Evolutionary conservation across 2,888 invertebrate genomes (phyloP).

Genomic region (Sphinx pinastri): DNA sequence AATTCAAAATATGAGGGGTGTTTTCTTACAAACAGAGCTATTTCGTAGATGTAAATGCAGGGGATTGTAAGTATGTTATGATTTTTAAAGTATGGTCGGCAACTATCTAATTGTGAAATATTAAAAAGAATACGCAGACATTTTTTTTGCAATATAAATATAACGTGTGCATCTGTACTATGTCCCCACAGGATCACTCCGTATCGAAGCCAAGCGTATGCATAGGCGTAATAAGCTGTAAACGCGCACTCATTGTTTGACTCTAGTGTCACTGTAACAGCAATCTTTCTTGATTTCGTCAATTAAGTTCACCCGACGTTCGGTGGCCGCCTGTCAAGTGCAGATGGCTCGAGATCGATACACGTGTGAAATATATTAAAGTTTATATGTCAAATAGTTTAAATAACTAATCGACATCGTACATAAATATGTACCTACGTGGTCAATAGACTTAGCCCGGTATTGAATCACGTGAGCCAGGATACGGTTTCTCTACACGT

Average conservation of each 20-base stretch:
- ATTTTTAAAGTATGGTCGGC: too few species aligned
- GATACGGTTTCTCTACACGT: slow-evolving; percentile 19
- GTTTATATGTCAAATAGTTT: not conserved
- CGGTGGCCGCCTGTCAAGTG: not conserved
- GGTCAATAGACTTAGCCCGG: slow-evolving; percentile 12
- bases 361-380: slow-evolving; percentile 8
- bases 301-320: slow-evolving; percentile 16
- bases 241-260: not conserved
- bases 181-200: too few species aligned
- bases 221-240: too few species aligned
- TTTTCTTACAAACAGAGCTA: too few species aligned
- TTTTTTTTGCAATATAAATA: too few species aligned
- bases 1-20: too few species aligned
- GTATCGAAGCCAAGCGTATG: too few species aligned
- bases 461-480: slow-evolving; percentile 17
- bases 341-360: not conserved
- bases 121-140: too few species aligned
- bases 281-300: slow-evolving; percentile 21
- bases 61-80: too few species aligned
- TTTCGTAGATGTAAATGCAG: too few species aligned
- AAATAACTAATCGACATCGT: not conserved
- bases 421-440: slow-evolving; percentile 3
- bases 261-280: not conserved
- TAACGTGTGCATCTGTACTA: too few species aligned
- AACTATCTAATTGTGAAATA: too few species aligned